Evolutionary conservation across 92 coral and sea anemone species (phyloP).

Genomic region (Palythoa grandis): DNA sequence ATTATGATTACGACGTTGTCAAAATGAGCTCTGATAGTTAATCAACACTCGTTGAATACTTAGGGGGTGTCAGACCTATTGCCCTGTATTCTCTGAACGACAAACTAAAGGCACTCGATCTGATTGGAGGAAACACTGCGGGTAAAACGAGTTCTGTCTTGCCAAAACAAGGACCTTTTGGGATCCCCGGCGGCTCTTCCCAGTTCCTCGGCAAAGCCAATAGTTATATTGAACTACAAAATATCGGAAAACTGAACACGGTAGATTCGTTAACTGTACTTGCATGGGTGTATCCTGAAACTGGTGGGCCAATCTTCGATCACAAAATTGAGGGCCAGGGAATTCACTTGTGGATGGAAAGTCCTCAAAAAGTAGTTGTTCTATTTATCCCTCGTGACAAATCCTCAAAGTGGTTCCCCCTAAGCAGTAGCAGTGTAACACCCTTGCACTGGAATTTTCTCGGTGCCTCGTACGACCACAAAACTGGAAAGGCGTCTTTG

Average conservation of each 20-base stretch:
- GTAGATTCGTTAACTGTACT: slow-evolving; percentile 22
- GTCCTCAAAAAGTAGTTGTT: slow-evolving; percentile 12
- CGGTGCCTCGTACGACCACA: slow-evolving; percentile 29
- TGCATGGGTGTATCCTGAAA: slow-evolving; percentile 34
- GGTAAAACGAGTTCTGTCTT: slow-evolving; percentile 5
- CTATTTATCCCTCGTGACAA: not conserved
- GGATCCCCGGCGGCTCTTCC: slow-evolving; percentile 23
- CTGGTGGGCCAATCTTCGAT: slow-evolving; percentile 26
- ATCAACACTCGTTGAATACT: not conserved
- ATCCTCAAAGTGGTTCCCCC: not conserved
- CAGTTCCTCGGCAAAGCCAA: slow-evolving; percentile 25
- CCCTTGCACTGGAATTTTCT: slow-evolving; percentile 35
- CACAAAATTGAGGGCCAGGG: slow-evolving; percentile 14
- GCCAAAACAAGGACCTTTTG: slow-evolving; percentile 26
- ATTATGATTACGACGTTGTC: not conserved
- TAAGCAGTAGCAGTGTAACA: slow-evolving; percentile 27
- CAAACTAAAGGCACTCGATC: slow-evolving; percentile 30
- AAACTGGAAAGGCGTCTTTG: slow-evolving; percentile 23
- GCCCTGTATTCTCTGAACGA: slow-evolving; percentile 23
- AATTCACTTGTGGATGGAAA: slow-evolving; percentile 37
- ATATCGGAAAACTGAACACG: not conserved
- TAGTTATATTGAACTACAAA: slow-evolving; percentile 21
- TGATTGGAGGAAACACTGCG: slow-evolving; percentile 21
- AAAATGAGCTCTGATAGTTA: not conserved
- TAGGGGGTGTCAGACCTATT: slow-evolving; percentile 22